phyloP scores from a whole-genome alignment of 2,888 invertebrate species.

The Harmothoe impar region DNA sequence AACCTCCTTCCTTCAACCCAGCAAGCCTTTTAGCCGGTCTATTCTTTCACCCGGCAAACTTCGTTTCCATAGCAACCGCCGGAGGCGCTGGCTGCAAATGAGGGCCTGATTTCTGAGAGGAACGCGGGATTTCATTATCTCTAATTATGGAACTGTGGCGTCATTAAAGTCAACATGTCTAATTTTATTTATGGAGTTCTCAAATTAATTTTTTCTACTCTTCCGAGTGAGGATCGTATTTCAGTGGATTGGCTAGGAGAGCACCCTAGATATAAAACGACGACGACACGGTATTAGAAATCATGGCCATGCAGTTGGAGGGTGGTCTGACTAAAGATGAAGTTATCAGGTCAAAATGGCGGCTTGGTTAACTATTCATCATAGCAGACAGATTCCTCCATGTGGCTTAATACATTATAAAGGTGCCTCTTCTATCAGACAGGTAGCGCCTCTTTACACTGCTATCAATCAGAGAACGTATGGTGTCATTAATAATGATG shows the following conservation, averaged over 20 bases:
- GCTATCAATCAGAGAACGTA: too few relatives aligned
- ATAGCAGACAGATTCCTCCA: too few relatives aligned
- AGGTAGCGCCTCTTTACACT: too few relatives aligned
- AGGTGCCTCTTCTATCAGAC: too few relatives aligned
- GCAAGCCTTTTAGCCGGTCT: conserved; percentile 25
- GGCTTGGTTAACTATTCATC: not conserved
- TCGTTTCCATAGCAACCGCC: conserved; percentile 8
- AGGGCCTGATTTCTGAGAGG: conserved; percentile 42
- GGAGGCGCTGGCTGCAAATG: conserved; percentile 39
- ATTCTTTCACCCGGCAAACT: conserved; percentile 31
- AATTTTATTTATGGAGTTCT: conserved; percentile 42
- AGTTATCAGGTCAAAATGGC: not conserved
- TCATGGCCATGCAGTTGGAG: too few relatives aligned
- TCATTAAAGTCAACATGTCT: conserved; percentile 42
- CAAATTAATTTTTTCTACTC: conserved; percentile 19
- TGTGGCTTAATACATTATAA: too few relatives aligned
- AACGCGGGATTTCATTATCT: conserved; percentile 16
- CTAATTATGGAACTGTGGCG: conserved; percentile 22
- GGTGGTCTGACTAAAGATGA: conserved; percentile 3
- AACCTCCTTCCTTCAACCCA: not conserved
- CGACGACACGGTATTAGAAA: not conserved
- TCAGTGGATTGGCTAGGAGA: not conserved
- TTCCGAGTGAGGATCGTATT: not conserved
- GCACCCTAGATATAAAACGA: not conserved
- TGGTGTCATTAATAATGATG: too few relatives aligned